A percentile compares a stretch with the other conserved stretches of the same genome.
phyloP scores from a whole-genome alignment of 1,140 invertebrate species.

The Dendroctonus ponderosae region DNA sequence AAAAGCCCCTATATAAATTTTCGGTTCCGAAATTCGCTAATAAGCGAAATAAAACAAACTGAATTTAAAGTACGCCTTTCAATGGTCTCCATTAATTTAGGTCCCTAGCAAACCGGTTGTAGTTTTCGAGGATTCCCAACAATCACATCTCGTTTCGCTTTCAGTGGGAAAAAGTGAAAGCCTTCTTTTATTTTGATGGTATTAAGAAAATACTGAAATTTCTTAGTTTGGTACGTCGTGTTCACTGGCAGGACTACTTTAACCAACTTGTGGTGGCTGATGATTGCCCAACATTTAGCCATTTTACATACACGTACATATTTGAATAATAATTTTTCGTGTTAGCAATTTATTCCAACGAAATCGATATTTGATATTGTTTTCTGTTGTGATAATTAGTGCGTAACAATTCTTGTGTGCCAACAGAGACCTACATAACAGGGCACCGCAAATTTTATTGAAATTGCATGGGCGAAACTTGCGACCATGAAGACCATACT shows the following conservation, averaged over 20 bases:
- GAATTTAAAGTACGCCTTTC: neutral
- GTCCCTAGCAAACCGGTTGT: constrained; percentile 1
- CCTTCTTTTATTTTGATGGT: neutral
- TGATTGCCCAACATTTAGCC: too few relatives aligned
- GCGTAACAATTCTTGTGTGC: constrained; percentile 15
- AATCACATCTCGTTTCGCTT: constrained; percentile 2
- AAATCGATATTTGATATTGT: constrained; percentile 12
- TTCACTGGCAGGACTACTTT: too few relatives aligned
- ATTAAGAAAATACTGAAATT: too few relatives aligned
- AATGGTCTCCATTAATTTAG: neutral
- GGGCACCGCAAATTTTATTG: constrained; percentile 6
- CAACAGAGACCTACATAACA: constrained; percentile 20
- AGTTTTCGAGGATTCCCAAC: neutral
- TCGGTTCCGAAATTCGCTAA: neutral
- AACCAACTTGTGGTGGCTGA: too few relatives aligned
- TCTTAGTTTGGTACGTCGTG: too few relatives aligned
- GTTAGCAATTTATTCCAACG: constrained; percentile 1
- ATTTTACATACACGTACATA: neutral
- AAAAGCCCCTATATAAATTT: neutral
- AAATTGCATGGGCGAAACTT: constrained; percentile 17
- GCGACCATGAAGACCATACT: constrained; percentile 9
- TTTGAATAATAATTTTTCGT: constrained; percentile 1
- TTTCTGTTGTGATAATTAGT: constrained; percentile 9
- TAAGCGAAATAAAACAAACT: constrained; percentile 3
- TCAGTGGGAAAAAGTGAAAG: constrained; percentile 3